phyloP scores from a whole-genome alignment of 2,113 vertebrate species.

The Nestor notabilis region DNA sequence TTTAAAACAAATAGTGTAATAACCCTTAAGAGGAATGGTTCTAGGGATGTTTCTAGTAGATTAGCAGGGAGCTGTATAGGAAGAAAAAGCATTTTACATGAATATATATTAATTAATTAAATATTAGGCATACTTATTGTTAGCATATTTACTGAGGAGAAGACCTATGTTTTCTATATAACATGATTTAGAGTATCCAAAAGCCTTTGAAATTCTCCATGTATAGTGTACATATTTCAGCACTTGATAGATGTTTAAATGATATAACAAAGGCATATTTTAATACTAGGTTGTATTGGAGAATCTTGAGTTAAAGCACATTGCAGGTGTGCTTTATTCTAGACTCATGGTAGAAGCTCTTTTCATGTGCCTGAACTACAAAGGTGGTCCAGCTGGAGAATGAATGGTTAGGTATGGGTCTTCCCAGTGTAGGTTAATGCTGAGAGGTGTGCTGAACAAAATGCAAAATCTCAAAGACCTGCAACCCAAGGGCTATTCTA shows the following conservation, averaged over 20 bases:
- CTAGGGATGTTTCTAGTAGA: not conserved
- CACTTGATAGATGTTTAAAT: not conserved
- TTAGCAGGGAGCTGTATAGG: not conserved
- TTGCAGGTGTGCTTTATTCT: not conserved
- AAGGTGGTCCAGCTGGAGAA: not conserved
- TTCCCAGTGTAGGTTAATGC: not conserved
- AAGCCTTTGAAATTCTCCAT: not conserved
- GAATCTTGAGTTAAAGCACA: not conserved
- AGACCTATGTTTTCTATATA: not conserved
- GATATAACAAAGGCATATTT: not conserved
- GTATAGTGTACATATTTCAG: not conserved
- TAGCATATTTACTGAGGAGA: not conserved
- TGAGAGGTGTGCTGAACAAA: not conserved
- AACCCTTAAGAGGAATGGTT: not conserved
- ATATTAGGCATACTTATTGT: not conserved
- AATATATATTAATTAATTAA: not conserved
- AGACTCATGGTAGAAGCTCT: not conserved
- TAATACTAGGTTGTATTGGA: not conserved
- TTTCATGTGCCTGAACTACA: not conserved
- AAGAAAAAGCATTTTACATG: not conserved
- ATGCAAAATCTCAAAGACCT: not conserved
- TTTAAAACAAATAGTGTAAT: not conserved
- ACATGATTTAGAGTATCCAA: not conserved
- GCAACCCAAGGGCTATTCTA: not conserved
- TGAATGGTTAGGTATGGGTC: fast-evolving